These are phyloP conservation scores for Sylvilagus bachmani DNA, from an alignment of 2,113 vertebrate species.

Conservation along the genomic window DNA sequence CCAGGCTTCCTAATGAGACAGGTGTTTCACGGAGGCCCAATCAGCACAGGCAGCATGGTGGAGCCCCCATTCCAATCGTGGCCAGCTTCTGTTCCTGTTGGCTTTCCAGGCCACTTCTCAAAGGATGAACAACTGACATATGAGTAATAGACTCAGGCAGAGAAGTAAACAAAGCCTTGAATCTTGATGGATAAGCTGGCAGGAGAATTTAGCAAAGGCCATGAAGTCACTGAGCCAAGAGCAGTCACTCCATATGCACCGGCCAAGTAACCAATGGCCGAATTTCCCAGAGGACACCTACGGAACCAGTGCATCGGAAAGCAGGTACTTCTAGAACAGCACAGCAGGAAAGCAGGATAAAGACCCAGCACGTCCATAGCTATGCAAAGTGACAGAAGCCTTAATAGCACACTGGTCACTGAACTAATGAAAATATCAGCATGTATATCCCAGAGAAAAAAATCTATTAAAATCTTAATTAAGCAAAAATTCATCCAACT, in stretches of 20 bases:
- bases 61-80: neutral
- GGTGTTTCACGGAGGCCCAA: neutral
- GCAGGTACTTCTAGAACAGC: neutral
- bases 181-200: neutral
- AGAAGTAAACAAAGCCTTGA: neutral
- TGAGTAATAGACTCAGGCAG: neutral
- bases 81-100: neutral
- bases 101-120: neutral
- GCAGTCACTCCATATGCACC: neutral
- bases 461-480: conserved; percentile 6
- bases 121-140: neutral
- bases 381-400: neutral
- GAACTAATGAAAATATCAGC: conserved; percentile 3
- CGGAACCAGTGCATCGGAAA: neutral
- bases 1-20: neutral
- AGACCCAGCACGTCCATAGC: neutral
- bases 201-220: neutral
- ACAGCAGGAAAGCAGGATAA: neutral
- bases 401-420: neutral
- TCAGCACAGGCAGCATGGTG: neutral
- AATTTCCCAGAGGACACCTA: neutral
- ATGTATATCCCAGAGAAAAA: neutral
- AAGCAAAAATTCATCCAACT: neutral
- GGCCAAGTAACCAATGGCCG: neutral
- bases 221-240: neutral